Conservation (phyloP, 2,888 invertebrate species). For the Tinea pellionella region DNA sequence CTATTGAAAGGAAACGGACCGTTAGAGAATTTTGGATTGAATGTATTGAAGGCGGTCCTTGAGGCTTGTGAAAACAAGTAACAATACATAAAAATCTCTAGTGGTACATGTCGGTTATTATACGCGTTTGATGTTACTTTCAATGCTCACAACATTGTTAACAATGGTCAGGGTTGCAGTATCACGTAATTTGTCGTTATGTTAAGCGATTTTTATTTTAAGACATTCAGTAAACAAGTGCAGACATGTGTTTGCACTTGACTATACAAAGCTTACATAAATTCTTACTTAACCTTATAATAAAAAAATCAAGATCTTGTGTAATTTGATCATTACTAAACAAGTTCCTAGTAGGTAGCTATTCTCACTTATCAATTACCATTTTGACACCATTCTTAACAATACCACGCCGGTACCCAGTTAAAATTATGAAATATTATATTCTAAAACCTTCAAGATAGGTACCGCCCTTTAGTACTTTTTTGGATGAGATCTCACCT, state of each 20-base stretch:
- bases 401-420: slow-evolving; percentile 52
- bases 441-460: slow-evolving; percentile 31
- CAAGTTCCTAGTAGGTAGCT: background rate
- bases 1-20: slow-evolving; percentile 49
- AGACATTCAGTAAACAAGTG: no score
- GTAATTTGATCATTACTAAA: no score
- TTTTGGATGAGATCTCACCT: slow-evolving; percentile 36
- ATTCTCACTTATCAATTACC: slow-evolving; percentile 34
- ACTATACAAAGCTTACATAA: no score
- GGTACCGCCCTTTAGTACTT: slow-evolving; percentile 30
- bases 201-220: no score
- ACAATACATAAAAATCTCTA: slow-evolving; percentile 28
- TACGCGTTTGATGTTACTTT: background rate
- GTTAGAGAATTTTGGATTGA: slow-evolving; percentile 40
- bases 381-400: slow-evolving; percentile 55
- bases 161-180: background rate
- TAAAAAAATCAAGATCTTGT: no score
- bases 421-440: slow-evolving; percentile 63
- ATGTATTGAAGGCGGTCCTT: slow-evolving; percentile 46
- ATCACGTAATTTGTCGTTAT: background rate
- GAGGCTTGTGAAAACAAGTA: slow-evolving; percentile 61
- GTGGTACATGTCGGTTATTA: slow-evolving; percentile 25
- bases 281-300: no score
- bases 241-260: no score
- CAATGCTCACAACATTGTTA: background rate